Conservation (phyloP, 2,888 invertebrate genomes). For the Steromphala cineraria region DNA sequence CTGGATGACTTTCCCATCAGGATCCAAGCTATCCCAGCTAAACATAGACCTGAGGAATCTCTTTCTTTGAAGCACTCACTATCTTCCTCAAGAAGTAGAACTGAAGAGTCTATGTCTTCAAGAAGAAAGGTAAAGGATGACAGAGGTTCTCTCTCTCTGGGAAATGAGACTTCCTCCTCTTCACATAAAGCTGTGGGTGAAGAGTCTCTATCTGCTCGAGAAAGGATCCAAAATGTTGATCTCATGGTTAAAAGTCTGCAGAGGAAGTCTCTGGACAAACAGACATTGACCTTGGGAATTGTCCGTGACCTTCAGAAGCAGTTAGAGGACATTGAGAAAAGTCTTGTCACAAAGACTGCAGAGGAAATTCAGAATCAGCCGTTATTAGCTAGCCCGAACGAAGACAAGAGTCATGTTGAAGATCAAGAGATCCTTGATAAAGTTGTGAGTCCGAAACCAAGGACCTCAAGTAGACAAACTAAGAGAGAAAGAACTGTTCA, state of each 20-base stretch:
- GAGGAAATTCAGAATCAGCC: constrained; percentile 6
- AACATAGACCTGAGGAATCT: too few species aligned
- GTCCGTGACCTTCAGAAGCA: constrained; percentile 59
- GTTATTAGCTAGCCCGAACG: background rate
- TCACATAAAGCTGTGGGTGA: background rate
- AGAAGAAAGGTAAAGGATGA: background rate
- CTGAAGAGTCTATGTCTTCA: background rate
- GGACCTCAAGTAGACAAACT: background rate
- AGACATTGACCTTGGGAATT: constrained; percentile 53
- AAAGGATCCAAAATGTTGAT: background rate
- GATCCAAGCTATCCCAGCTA: background rate
- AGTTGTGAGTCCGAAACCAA: background rate
- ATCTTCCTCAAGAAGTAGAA: background rate
- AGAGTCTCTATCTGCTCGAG: background rate
- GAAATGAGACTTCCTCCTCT: background rate
- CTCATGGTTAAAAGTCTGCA: constrained; percentile 32
- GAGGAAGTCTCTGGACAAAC: constrained; percentile 41
- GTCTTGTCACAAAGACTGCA: background rate
- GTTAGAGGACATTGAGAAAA: constrained; percentile 52
- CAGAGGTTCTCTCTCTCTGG: background rate
- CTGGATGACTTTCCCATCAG: constrained; percentile 1
- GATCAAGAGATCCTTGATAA: background rate
- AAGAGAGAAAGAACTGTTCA: background rate
- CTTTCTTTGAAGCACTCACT: too few species aligned
- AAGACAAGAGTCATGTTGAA: background rate